Conservation (phyloP, 2,888 invertebrate species). For the Ectropis crepuscularia region DNA sequence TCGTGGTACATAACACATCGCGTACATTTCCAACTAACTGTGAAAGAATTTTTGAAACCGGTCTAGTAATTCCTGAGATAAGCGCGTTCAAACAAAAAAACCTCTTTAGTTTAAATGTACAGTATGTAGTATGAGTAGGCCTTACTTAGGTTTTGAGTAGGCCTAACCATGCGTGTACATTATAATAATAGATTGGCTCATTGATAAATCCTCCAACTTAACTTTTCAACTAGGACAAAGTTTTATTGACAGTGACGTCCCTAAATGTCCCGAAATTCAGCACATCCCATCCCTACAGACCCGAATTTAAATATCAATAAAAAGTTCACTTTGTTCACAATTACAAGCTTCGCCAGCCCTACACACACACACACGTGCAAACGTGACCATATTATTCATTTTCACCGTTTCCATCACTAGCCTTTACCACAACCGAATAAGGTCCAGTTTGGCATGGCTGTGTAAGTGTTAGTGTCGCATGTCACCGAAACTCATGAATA, state of each 20-base stretch:
- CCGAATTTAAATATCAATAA: slow-evolving; percentile 34
- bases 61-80: too few species aligned
- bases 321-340: slow-evolving; percentile 29
- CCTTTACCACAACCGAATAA: slow-evolving; percentile 30
- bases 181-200: background rate
- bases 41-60: too few species aligned
- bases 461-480: slow-evolving; percentile 38
- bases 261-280: background rate
- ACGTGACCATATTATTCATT: slow-evolving; percentile 42
- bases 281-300: slow-evolving; percentile 1
- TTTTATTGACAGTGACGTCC: slow-evolving; percentile 6
- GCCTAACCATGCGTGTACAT: too few species aligned
- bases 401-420: slow-evolving; percentile 24
- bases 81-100: too few species aligned
- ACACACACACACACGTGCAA: slow-evolving; percentile 32
- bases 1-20: too few species aligned
- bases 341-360: slow-evolving; percentile 39
- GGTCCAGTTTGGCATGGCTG: slow-evolving; percentile 32
- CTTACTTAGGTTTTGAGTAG: too few species aligned
- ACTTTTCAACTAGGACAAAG: background rate
- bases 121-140: too few species aligned
- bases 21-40: too few species aligned
- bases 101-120: too few species aligned
- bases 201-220: background rate
- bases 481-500: slow-evolving; percentile 74